phyloP scores from a whole-genome alignment of 2,797 vertebrate species.

The Coregonus ussuriensis region DNA sequence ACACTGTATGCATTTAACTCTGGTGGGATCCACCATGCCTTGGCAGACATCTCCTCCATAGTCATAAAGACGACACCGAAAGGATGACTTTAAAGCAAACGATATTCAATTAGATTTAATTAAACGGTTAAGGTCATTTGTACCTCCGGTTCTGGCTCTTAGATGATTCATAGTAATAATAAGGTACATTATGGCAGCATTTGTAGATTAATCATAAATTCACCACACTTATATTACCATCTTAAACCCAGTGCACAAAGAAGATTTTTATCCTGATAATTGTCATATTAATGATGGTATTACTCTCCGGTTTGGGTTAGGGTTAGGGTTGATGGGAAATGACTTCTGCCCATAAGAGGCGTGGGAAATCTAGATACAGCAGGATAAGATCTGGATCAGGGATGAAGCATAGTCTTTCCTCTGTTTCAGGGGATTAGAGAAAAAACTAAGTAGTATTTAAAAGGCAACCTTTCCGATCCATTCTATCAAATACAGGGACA shows the following conservation, averaged over 20 bases:
- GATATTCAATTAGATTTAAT: constrained; percentile 77
- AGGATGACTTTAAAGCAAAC: constrained; percentile 73
- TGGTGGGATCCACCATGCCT: constrained; percentile 59
- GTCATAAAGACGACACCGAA: constrained; percentile 66
- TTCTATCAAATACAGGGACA: neutral
- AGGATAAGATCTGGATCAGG: constrained; percentile 14
- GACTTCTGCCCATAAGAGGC: constrained; percentile 53
- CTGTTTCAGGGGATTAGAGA: neutral
- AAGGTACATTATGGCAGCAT: constrained; percentile 59
- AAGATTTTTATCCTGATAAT: constrained; percentile 56
- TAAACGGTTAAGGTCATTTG: constrained; percentile 74
- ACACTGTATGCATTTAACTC: constrained; percentile 75
- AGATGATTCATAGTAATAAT: constrained; percentile 76
- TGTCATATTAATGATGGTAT: constrained; percentile 69
- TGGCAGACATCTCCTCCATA: constrained; percentile 69
- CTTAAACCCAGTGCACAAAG: constrained; percentile 56
- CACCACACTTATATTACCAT: constrained; percentile 55
- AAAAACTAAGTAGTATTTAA: neutral
- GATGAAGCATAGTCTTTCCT: neutral
- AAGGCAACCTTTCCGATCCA: neutral
- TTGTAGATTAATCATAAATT: constrained; percentile 73
- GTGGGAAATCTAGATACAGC: constrained; percentile 20
- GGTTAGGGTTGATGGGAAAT: constrained; percentile 39
- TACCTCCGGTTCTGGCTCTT: constrained; percentile 61
- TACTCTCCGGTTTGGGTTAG: constrained; percentile 49